Evolutionary conservation across 2,888 invertebrate species (phyloP).

Genomic region (Athripsodes cinereus): DNA sequence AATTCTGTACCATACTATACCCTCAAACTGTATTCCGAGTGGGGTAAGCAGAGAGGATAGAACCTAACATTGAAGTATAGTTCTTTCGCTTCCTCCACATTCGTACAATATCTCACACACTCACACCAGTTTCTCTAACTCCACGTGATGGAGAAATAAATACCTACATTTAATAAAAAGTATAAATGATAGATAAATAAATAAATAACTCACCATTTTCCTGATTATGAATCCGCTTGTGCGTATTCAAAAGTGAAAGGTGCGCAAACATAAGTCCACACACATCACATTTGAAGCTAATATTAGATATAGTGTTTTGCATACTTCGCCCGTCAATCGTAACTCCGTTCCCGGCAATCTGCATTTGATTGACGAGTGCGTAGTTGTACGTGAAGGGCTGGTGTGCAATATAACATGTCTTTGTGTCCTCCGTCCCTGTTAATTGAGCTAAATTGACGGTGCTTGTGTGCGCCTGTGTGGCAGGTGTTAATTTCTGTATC

Average conservation of each 20-base stretch:
- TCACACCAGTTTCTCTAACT: too few species aligned
- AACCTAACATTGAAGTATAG: too few species aligned
- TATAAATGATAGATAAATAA: too few species aligned
- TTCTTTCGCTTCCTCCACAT: too few species aligned
- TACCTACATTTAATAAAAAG: too few species aligned
- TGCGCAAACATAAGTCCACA: constrained; percentile 83
- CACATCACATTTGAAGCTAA: constrained; percentile 83
- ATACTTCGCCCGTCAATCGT: constrained; percentile 31
- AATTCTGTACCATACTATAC: too few species aligned
- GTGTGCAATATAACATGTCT: constrained; percentile 63
- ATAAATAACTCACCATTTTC: constrained; percentile 42
- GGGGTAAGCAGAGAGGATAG: too few species aligned
- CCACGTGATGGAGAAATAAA: too few species aligned
- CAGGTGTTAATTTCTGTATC: constrained; percentile 57
- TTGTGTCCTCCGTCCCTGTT: constrained; percentile 51
- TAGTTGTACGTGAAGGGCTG: constrained; percentile 76
- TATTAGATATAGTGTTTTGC: constrained; percentile 70
- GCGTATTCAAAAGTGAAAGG: constrained; percentile 74
- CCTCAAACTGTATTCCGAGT: too few species aligned
- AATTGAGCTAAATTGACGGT: constrained; percentile 61
- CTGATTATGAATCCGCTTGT: constrained; percentile 73
- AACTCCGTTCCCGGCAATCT: constrained; percentile 59
- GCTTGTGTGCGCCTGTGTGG: constrained; percentile 42
- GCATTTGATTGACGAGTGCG: constrained; percentile 81
- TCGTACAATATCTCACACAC: too few species aligned